Conservation (phyloP, 1,140 invertebrate genomes). For the Cepaea nemoralis region DNA sequence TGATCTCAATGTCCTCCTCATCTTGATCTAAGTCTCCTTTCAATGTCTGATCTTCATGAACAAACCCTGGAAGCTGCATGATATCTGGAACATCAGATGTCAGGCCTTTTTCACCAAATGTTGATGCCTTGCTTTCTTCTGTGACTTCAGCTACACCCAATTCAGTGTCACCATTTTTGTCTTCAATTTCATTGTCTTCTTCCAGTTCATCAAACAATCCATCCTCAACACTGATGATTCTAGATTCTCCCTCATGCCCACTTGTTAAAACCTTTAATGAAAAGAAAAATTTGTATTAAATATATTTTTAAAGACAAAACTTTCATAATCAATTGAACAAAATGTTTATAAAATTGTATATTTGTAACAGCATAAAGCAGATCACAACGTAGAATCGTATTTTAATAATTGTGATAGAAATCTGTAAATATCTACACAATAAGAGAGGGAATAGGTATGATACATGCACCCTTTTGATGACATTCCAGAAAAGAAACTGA, state of each 20-base stretch:
- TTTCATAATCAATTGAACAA: no score
- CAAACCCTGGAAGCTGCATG: constrained; percentile 44
- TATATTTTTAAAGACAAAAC: no score
- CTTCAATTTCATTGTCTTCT: constrained; percentile 21
- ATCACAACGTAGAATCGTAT: no score
- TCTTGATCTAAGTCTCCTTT: constrained; percentile 39
- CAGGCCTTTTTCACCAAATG: constrained; percentile 19
- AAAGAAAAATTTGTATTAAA: background rate
- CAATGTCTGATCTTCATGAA: constrained; percentile 40
- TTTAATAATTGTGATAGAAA: no score
- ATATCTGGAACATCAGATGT: constrained; percentile 39
- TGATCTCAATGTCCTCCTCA: constrained; percentile 36
- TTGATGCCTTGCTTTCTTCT: background rate
- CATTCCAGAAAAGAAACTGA: no score
- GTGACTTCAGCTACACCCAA: constrained; percentile 10
- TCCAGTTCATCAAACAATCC: constrained; percentile 45
- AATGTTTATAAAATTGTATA: no score
- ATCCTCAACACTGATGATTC: constrained; percentile 50
- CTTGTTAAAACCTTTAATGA: constrained; percentile 15
- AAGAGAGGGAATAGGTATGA: no score
- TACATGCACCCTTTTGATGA: no score
- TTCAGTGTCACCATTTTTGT: constrained; percentile 20
- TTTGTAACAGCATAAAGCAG: no score
- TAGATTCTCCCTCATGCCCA: constrained; percentile 46
- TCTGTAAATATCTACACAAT: no score